Evolutionary conservation across 2,113 vertebrate species (phyloP).

Genomic region (Hylia prasina): DNA sequence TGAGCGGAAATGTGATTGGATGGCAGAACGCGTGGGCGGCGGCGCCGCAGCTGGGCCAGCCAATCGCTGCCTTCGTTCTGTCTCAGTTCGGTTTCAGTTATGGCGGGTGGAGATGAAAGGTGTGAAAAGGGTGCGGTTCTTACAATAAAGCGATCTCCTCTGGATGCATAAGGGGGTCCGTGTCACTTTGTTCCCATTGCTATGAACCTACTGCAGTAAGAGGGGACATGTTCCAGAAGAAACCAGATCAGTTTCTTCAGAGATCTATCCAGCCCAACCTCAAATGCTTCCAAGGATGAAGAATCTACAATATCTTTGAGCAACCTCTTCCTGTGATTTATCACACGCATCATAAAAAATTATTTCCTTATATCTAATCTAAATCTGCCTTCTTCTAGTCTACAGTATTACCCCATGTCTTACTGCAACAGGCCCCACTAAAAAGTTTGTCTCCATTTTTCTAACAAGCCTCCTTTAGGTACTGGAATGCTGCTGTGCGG

Average conservation of each 20-base stretch:
- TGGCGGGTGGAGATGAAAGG: too few relatives aligned
- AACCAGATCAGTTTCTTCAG: neutral
- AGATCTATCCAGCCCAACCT: rapidly evolving
- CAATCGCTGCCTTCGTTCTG: too few relatives aligned
- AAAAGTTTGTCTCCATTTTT: neutral
- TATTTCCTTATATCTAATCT: neutral
- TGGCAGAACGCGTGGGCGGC: too few relatives aligned
- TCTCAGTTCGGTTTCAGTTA: too few relatives aligned
- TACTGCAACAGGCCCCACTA: neutral
- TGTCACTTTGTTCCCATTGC: too few relatives aligned
- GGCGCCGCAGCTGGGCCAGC: too few relatives aligned
- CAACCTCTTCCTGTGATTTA: neutral
- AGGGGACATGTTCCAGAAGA: neutral
- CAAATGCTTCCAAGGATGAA: neutral
- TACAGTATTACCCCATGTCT: neutral
- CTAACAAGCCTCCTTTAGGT: neutral
- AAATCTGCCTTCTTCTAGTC: neutral
- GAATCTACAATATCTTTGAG: neutral
- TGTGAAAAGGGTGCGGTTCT: too few relatives aligned
- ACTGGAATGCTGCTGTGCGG: neutral
- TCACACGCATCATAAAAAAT: rapidly evolving
- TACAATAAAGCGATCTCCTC: too few relatives aligned
- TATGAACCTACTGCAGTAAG: too few relatives aligned
- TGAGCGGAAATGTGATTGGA: too few relatives aligned
- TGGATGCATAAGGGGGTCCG: too few relatives aligned